Base-by-base conservation (phyloP, 1,140 invertebrate species). In the Zaprionus capensis region DNA sequence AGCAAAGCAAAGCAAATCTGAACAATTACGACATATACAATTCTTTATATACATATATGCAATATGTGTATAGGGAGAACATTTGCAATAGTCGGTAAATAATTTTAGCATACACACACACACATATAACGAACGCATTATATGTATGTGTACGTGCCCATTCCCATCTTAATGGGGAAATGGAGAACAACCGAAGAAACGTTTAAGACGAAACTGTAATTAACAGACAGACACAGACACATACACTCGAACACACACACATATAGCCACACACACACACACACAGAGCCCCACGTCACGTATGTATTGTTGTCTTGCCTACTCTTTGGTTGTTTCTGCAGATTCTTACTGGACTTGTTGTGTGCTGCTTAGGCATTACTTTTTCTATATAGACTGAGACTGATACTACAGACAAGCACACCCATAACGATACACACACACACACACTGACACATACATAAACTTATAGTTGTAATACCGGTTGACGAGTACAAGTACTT, bases 261-360 rank as follows among this genome's bases (percentile, higher is more conserved):
- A 66, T 17, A 46, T 26, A 28, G 41, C 26, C 26, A 34, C 28
- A 34, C 56, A 14, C 11, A 51, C 17, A 41, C 20, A 26, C 22
- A 49, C 15, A 57, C 15, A 46, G 17, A 61, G 14, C 11, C 57
- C 28, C 28, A 5, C 36, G 5, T 24, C 28, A 20, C 44, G 17
- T 68, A 53, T 62, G 67, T 59, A 46, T 46, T 58, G 44, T 51
- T 69, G 69, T 65, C 69, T 56, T 49, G 49, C 22, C 58, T 57
- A 70, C 66, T 70, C 72, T 63, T 69, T 62, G 64, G 64, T 73
- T 68, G 71, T 68, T 68, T 61, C 58, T 56, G 44, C 64, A 28
- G 22, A n/a, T 56, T 56, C 14, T 3, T 49, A 59, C 31, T 66
- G 49, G 11, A 61, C 24, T 36, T 68, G 38, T 36, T 68, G 38